Conservation (phyloP, 2,888 invertebrate species). For the Petrophora chlorosata region DNA sequence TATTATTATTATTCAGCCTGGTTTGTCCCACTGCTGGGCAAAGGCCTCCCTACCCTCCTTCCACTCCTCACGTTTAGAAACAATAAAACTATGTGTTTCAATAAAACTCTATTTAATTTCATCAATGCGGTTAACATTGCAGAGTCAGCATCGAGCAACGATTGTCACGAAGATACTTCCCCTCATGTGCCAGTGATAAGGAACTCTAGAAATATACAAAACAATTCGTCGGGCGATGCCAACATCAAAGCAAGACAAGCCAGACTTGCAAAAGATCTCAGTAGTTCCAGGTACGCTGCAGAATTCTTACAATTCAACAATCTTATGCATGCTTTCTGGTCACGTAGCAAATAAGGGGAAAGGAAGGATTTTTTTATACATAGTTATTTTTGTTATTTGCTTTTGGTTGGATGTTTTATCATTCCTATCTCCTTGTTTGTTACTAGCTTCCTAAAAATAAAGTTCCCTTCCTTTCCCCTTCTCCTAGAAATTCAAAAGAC, state of each 20-base stretch:
- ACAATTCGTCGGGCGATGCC: slow-evolving; percentile 68
- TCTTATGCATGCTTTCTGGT: slow-evolving; percentile 10
- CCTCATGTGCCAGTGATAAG: slow-evolving; percentile 75
- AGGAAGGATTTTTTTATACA: slow-evolving; percentile 64
- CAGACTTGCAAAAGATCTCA: slow-evolving; percentile 72
- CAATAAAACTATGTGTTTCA: no score
- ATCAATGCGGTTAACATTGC: slow-evolving; percentile 28
- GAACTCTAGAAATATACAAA: slow-evolving; percentile 59
- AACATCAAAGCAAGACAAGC: slow-evolving; percentile 76
- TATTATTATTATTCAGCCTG: no score
- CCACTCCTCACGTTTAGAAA: no score
- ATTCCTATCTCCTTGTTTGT: slow-evolving; percentile 82
- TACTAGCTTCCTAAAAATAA: slow-evolving; percentile 37
- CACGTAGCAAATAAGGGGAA: slow-evolving; percentile 79
- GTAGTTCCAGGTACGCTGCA: slow-evolving; percentile 65
- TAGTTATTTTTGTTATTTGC: slow-evolving; percentile 24
- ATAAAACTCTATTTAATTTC: no score
- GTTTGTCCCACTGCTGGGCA: no score
- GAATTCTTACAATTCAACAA: neutral
- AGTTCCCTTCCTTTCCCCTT: slow-evolving; percentile 77
- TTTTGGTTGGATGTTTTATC: slow-evolving; percentile 32
- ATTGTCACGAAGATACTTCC: slow-evolving; percentile 67
- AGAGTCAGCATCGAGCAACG: slow-evolving; percentile 77
- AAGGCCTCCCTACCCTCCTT: no score
- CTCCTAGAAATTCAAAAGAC: slow-evolving; percentile 65